Evolutionary conservation across 2,113 vertebrate species (phyloP).

Genomic region (Morphnarchus princeps): DNA sequence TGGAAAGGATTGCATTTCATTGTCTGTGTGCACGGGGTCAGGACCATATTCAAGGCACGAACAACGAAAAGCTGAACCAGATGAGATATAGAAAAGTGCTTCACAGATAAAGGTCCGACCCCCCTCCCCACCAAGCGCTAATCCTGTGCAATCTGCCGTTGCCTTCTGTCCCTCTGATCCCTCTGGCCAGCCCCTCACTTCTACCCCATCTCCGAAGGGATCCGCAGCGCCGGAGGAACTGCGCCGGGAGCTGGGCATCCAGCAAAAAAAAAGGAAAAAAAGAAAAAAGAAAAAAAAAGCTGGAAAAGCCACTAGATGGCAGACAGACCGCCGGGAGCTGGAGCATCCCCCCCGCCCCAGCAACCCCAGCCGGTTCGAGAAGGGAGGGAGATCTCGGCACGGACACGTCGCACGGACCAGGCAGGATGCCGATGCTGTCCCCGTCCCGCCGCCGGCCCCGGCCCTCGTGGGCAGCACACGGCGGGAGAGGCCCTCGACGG

Average conservation of each 20-base stretch:
- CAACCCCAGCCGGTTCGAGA: background rate
- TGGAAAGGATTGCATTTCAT: background rate
- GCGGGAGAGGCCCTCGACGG: background rate
- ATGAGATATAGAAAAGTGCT: rapidly evolving
- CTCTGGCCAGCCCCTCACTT: rapidly evolving
- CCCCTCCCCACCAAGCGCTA: background rate
- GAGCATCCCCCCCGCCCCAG: background rate
- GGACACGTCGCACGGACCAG: background rate
- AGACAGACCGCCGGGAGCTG: background rate
- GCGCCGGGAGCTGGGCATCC: background rate
- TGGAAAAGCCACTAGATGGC: slow-evolving; percentile 5
- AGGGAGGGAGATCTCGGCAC: background rate
- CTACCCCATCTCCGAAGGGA: rapidly evolving
- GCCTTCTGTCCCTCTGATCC: background rate
- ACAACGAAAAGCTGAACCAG: background rate
- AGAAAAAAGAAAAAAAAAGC: background rate
- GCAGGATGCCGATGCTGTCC: rapidly evolving
- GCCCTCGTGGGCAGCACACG: rapidly evolving
- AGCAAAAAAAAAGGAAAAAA: too few species aligned
- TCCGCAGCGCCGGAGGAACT: background rate
- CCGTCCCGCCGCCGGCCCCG: too few species aligned
- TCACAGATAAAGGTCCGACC: background rate
- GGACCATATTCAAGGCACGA: rapidly evolving
- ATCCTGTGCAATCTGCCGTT: background rate
- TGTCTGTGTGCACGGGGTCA: background rate